Base-by-base conservation (phyloP, 2,888 invertebrate genomes). In the Margaritifera margaritifera region DNA sequence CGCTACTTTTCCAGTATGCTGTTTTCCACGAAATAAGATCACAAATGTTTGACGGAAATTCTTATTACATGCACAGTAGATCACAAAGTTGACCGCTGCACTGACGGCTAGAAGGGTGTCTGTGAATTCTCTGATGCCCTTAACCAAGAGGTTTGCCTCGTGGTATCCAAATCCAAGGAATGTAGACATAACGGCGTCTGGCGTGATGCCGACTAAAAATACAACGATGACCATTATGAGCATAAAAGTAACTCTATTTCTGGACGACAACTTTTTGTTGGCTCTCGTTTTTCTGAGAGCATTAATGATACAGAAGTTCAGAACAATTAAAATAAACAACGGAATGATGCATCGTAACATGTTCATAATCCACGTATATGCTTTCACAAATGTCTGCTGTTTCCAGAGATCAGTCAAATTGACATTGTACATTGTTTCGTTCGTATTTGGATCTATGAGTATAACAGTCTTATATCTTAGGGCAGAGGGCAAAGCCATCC, bases 141-240 rank as follows among this genome's bases (percentile, higher is more conserved):
- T 82, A 24, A 84, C 82, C 15, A 82, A 69, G 53, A 77, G 71
- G 56, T 80, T 74, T 15, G 79, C 82, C 60, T 87, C 87, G 62
- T 78, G 77, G 72, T 87, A 87, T 22, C 87, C 87, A 25, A 78
- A 81, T n/a, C 81, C 79, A 64, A 85, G 81, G 68, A 84, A 79
- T 25, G 83, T 80, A 0, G 86, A 86, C 84, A 87, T 80, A 31
- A 87, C 77, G 53, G 86, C 86, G 68, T 87, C 87, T 1, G 87
- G 87, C 22, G 81, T 82, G 53, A 85, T 83, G 67, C 85, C 86
- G 42, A 86, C 68, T 31, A 87, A 69, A 75, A 88, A 87, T 60
- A 82, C 79, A n/a, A 88, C 67, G n/a, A 88, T 86, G 27, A 88
- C 82, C 58, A 84, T 78, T 52, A 86, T 79, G 67, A 88, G 80